A percentile compares a stretch with the other conserved stretches of the same genome.
Evolutionary conservation across 2,113 vertebrate genomes (phyloP).

Genomic region (Solea senegalensis): DNA sequence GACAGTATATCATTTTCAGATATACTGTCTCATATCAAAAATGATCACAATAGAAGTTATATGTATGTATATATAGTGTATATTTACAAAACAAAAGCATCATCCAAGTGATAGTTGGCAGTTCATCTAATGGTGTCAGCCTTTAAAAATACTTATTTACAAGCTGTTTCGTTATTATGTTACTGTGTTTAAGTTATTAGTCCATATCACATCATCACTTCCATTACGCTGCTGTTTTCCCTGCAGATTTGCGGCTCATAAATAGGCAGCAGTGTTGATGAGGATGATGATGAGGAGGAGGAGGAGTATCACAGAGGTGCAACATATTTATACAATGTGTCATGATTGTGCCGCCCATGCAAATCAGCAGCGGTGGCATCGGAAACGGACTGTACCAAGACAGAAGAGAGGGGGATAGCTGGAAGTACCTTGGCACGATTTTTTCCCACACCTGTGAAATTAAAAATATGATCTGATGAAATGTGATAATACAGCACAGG

Average conservation of each 20-base stretch:
- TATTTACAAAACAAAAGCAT: too few relatives aligned
- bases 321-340: constrained; percentile 68
- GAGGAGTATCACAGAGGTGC: constrained; percentile 42
- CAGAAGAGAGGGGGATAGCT: not conserved
- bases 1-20: too few relatives aligned
- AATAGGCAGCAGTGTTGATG: constrained; percentile 12
- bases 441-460: not conserved
- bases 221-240: not conserved
- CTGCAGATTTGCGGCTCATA: not conserved
- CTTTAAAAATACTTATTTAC: too few relatives aligned
- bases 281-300: too few relatives aligned
- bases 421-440: not conserved
- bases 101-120: too few relatives aligned
- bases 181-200: not conserved
- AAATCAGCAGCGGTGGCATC: constrained; percentile 63
- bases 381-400: constrained; percentile 81
- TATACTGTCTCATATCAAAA: too few relatives aligned
- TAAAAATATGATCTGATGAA: not conserved
- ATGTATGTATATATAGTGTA: too few relatives aligned
- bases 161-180: too few relatives aligned
- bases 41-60: too few relatives aligned
- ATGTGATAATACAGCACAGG: too few relatives aligned
- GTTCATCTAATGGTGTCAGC: too few relatives aligned
- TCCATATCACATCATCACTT: not conserved
- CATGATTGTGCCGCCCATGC: constrained; percentile 65